phyloP scores from a whole-genome alignment of 1,140 invertebrate genomes.

The Cyclargus thomasi region DNA sequence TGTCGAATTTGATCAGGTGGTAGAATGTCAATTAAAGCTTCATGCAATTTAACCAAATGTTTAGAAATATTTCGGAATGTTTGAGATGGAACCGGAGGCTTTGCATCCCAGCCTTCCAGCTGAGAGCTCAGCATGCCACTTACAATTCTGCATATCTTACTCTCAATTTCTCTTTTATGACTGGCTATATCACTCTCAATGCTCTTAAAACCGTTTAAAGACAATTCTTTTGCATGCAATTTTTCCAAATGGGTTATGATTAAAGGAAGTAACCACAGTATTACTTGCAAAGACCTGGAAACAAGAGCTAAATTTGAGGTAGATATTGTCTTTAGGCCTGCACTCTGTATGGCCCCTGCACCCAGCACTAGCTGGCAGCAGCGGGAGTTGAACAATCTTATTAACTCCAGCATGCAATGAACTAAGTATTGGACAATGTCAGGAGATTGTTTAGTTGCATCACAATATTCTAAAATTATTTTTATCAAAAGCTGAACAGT shows the following conservation, averaged over 20 bases:
- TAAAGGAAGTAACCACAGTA: constrained; percentile 85
- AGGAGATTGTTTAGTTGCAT: constrained; percentile 82
- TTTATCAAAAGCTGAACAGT: constrained; percentile 89
- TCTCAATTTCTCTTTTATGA: constrained; percentile 93
- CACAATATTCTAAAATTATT: constrained; percentile 93
- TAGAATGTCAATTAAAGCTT: constrained; percentile 89
- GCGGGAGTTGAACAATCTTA: constrained; percentile 93
- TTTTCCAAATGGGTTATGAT: constrained; percentile 81
- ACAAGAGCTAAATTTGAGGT: constrained; percentile 95
- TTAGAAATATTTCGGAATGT: constrained; percentile 94
- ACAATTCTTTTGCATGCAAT: constrained; percentile 64
- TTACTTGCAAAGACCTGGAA: constrained; percentile 88
- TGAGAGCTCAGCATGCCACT: constrained; percentile 87
- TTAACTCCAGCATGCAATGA: constrained; percentile 89
- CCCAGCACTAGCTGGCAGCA: constrained; percentile 96
- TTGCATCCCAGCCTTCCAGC: constrained; percentile 91
- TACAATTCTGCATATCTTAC: constrained; percentile 93
- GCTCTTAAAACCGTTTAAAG: constrained; percentile 76
- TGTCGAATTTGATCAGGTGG: constrained; percentile 81
- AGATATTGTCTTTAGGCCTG: constrained; percentile 97
- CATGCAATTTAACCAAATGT: constrained; percentile 94
- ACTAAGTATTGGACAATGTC: constrained; percentile 81
- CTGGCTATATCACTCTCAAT: constrained; percentile 88
- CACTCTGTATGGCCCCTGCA: constrained; percentile 94
- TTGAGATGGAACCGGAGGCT: constrained; percentile 94